Conservation (phyloP, 2,888 invertebrate species). For the Drosophila eohydei region DNA sequence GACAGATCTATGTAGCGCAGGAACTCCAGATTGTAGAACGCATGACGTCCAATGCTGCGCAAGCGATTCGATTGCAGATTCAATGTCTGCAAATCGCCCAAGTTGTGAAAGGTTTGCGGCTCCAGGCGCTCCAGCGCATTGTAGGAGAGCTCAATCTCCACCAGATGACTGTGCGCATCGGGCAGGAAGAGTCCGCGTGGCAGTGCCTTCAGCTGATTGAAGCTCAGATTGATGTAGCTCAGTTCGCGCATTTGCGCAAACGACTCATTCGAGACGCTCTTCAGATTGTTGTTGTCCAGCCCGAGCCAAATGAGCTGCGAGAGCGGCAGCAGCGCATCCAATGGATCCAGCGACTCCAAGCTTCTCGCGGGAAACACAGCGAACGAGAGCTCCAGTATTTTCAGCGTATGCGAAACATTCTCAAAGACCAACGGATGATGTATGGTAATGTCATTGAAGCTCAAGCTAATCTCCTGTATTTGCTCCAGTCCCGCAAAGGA, state of each 20-base stretch:
- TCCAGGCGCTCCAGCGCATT: conserved; percentile 90
- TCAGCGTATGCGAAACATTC: conserved; percentile 90
- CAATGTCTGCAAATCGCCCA: conserved; percentile 91
- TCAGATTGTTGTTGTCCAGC: conserved; percentile 94
- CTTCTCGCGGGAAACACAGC: conserved; percentile 89
- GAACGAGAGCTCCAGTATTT: conserved; percentile 94
- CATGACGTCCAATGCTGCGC: conserved; percentile 88
- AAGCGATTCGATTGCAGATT: conserved; percentile 93
- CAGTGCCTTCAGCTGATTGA: conserved; percentile 91
- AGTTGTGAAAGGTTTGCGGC: conserved; percentile 89
- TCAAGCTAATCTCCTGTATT: conserved; percentile 94
- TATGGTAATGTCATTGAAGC: conserved; percentile 94
- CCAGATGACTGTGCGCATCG: conserved; percentile 89
- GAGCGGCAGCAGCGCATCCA: conserved; percentile 90
- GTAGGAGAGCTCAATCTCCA: conserved; percentile 92
- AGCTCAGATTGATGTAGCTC: conserved; percentile 94
- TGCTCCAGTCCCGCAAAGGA: conserved; percentile 90
- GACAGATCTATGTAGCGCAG: conserved; percentile 93
- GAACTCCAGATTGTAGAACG: conserved; percentile 91
- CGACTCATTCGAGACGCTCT: conserved; percentile 89
- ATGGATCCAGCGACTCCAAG: conserved; percentile 87
- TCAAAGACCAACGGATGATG: conserved; percentile 92
- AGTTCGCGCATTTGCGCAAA: conserved; percentile 89
- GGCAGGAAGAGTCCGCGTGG: conserved; percentile 89
- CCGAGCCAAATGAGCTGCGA: conserved; percentile 92